phyloP scores from a whole-genome alignment of 2,113 vertebrate species.

The Alectura lathami region DNA sequence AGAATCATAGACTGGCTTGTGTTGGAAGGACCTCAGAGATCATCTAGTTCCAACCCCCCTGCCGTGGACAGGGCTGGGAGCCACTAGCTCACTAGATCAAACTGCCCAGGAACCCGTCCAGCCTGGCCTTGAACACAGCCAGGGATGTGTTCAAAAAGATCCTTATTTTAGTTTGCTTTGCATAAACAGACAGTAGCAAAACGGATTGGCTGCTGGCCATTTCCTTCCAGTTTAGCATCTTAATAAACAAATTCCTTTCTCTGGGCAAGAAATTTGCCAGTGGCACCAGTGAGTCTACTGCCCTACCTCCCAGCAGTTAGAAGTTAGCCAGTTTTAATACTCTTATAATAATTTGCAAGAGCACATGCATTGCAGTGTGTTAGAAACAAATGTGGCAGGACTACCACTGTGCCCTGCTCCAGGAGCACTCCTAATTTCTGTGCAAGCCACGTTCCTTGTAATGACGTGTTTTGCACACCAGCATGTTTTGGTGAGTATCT shows the following conservation, averaged over 20 bases:
- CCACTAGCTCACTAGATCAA: too few species aligned
- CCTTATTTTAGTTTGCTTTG: neutral
- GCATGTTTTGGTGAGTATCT: neutral
- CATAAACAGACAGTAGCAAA: neutral
- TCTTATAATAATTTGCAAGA: neutral
- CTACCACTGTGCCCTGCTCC: neutral
- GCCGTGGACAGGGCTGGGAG: too few species aligned
- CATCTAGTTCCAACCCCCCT: too few species aligned
- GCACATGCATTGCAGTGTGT: fast-evolving
- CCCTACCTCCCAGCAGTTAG: neutral
- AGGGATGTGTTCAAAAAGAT: too few species aligned
- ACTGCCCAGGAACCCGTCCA: too few species aligned
- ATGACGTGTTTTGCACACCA: neutral
- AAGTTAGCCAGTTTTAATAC: neutral
- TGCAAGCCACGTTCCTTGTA: neutral
- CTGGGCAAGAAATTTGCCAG: neutral
- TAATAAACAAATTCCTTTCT: neutral
- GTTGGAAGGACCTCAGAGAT: too few species aligned
- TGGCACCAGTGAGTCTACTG: neutral
- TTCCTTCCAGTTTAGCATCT: neutral
- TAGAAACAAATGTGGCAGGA: neutral
- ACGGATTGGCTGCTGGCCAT: neutral
- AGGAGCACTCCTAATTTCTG: neutral
- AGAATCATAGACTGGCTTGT: too few species aligned
- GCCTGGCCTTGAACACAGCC: too few species aligned